Evolutionary conservation across 2,797 vertebrate species (phyloP), one percentile per base, ranked within the genome.

Genomic region (Alfaro cultratus): DNA sequence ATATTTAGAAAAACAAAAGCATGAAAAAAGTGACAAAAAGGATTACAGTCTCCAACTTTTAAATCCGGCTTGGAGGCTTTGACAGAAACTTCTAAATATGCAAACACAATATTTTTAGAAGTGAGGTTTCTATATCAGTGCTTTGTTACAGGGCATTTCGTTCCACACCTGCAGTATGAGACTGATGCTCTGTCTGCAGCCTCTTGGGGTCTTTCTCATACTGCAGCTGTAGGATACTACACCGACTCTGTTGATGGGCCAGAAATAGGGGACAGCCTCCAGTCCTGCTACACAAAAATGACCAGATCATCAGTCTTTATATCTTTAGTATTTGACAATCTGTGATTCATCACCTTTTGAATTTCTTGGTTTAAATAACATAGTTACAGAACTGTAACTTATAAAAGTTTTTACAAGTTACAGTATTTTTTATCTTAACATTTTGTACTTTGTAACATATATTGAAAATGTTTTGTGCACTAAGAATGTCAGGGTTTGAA

Each of bases 81-180:
- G 29, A 34, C 57, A 62, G 36, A 68, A 68, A 68, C 21, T 12
- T 68, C 18, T 68, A 41, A 12, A 68, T 68, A 68, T 36, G 31
- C 31, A 64, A 64, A 64, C 31, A 41, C 67, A 62, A 31, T 77
- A 23, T 68, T 11, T n/a, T 7, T 73, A 36, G 41, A 53, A 26
- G 4, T 55, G 18, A 39, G 18, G 36, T 68, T 41, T 68, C 39
- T 64, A 26, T 68, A 68, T 26, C 23, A 41, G 36, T 41, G 36
- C 5, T 68, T 68, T 77, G 74, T 78, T 78, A 68, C 6, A 51
- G 71, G 77, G 80, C 68, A 46, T 72, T 88, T 86, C 87, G 78
- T 85, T 73, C 79, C 78, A 70, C 82, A 88, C 81, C 82, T 85
- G 80, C 80, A 85, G 67, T 87, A 80, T 91, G 91, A 86, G 88